phyloP scores from a whole-genome alignment of 53 echinoderm and acorn worm species.

The Echinometra lucunter region DNA sequence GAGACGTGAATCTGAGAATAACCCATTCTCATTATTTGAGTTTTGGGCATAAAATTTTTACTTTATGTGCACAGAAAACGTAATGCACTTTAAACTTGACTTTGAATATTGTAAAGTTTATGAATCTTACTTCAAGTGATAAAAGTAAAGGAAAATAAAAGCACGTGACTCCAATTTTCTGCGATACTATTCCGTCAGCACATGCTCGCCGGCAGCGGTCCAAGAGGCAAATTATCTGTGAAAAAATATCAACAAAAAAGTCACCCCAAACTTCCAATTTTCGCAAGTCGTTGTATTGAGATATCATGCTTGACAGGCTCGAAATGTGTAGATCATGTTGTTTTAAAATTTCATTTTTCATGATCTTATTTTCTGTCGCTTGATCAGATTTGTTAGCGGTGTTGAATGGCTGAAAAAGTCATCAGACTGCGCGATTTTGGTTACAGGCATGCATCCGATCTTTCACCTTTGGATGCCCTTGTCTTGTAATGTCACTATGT shows the following conservation, averaged over 20 bases:
- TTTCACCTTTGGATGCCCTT: background rate
- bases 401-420: background rate
- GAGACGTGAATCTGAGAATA: too few species aligned
- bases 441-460: background rate
- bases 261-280: constrained; percentile 45
- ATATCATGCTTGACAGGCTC: constrained; percentile 36
- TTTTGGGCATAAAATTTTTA: too few species aligned
- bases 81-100: too few species aligned
- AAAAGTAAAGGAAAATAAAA: background rate
- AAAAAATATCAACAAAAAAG: background rate
- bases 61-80: too few species aligned
- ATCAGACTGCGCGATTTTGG: background rate
- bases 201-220: background rate
- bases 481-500: background rate
- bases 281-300: constrained; percentile 28
- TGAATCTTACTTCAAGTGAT: background rate
- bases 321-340: constrained; percentile 10
- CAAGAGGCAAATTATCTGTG: constrained; percentile 26
- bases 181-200: constrained; percentile 19
- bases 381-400: constrained; percentile 39
- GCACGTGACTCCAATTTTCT: constrained; percentile 24
- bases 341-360: background rate
- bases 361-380: background rate
- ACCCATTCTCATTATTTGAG: too few species aligned
- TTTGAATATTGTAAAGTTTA: background rate